Evolutionary conservation across 2,888 invertebrate species (phyloP).

Genomic region (Phanerotoma sp.): DNA sequence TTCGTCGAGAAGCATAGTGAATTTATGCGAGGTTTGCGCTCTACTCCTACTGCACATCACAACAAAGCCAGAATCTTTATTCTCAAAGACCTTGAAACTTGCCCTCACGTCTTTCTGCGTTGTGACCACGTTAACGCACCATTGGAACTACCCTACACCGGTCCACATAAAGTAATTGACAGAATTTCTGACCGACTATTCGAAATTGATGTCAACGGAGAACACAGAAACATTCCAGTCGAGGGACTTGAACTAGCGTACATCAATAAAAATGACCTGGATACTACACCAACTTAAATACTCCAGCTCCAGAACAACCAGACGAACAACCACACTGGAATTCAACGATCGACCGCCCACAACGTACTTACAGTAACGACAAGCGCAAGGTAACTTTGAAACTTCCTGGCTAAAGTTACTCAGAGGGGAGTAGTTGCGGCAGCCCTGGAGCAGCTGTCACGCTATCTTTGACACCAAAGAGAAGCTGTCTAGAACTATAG

Average conservation of each 20-base stretch:
- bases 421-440: too few species aligned
- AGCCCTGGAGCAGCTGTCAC: too few species aligned
- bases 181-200: conserved; percentile 12
- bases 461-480: too few species aligned
- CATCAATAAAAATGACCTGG: too few species aligned
- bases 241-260: conserved; percentile 1
- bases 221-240: conserved; percentile 6
- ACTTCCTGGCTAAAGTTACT: too few species aligned
- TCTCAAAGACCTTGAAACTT: conserved; percentile 2
- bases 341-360: too few species aligned
- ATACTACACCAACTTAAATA: too few species aligned
- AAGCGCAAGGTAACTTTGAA: too few species aligned
- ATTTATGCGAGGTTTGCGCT: conserved; percentile 22
- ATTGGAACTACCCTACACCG: conserved; percentile 27
- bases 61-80: conserved; percentile 3
- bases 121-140: conserved; percentile 25
- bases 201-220: conserved; percentile 17
- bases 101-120: conserved; percentile 10
- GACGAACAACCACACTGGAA: too few species aligned
- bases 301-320: too few species aligned
- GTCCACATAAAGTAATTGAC: conserved; percentile 21
- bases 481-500: too few species aligned
- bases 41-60: conserved; percentile 21
- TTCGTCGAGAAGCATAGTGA: conserved; percentile 20
- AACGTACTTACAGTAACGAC: too few species aligned